Evolutionary conservation across 2,113 vertebrate genomes (phyloP), one percentile per base, ranked within the genome.

Genomic region (Bubalus kerabau): DNA sequence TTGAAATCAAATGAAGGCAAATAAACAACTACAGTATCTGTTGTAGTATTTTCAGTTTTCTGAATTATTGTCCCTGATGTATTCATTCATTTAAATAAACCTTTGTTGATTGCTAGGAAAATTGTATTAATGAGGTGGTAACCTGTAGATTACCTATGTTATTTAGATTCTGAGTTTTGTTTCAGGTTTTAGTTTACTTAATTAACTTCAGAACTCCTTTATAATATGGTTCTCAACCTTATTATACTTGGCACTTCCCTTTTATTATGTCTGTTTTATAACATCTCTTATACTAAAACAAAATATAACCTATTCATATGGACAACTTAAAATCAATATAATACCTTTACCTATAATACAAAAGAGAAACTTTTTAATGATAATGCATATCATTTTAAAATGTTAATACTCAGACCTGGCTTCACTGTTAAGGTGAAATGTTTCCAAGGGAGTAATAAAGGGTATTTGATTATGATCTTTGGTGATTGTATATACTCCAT

Each of bases 141-240:
- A 91, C 23, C 50, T 93, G 3, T 85, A 80, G 43, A 71, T 95
- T 88, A n/a, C 19, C 60, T 95, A 15, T 0, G 26, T 87, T 89
- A 62, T 60, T 95, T 96, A 28, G 32, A 74, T 87, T 95, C 32
- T 92, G 43, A 74, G 4, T 94, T 91, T 91, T 87, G 36, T 87
- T 85, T 94, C 50, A 89, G 80, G 16, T 92, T 93, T 95, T 67
- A 88, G 40, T 82, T 90, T 59, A 94, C 32, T 81, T 57, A 90
- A 80, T 85, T 62, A 90, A 90, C 56, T 97, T 93, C 48, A 81
- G 50, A 78, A 76, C 10, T 62, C 16, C 3, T 90, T 21, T 84
- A 28, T 84, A 26, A n/a, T 16, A 62, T 30, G 32, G 5, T 94
- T 95, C 16, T 67, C 52, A 57, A 64, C 43, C 57, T 94, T 84